Base-by-base conservation (phyloP, 2,797 vertebrate species). In the Melanogrammus aeglefinus region DNA sequence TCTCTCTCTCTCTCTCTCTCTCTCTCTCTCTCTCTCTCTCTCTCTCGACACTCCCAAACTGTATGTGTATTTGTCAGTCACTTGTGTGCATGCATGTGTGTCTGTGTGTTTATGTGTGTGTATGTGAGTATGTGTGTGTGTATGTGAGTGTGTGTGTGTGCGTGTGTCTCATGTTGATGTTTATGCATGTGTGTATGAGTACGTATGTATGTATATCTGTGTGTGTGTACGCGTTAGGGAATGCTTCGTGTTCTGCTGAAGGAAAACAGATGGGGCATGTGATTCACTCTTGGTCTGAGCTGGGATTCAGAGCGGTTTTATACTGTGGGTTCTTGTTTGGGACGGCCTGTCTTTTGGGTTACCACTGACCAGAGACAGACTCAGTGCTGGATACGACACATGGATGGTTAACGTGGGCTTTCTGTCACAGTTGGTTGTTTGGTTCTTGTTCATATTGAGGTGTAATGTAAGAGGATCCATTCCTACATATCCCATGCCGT, bases 131-230 rank as follows among this genome's bases (percentile, higher is more conserved):
- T 80, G 75, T 78, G 8, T 75, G 72, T 77, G 77, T 73, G 41
- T 87, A 51, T 73, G 69, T 74, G 77, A n/a, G n/a, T n/a, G n/a
- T n/a, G n/a, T 80, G 1, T 44, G 73, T 38, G 35, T 5, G 35
- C 35, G 5, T 2, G 35, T n/a, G n/a, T n/a, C 1, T 31, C 29
- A 31, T 31, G 29, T 31, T 31, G 29, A 31, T 31, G 29, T 31
- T 31, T 31, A n/a, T 31, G 6, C 35, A 36, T 36, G 35, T 36
- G 35, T 36, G 35, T 36, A 36, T 36, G 38, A 72, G 76, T 16
- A 35, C 2, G 29, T 14, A 35, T 31, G 31, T 72, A 13, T 72
- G 27, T 41, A 16, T 75, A 21, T 75, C 10, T 63, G 31, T 21
- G 9, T 44, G 41, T 44, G 41, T 44, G 41, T 44, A 14, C 8